Evolutionary conservation across 2,797 vertebrate genomes (phyloP).

Genomic region (Semotilus atromaculatus): DNA sequence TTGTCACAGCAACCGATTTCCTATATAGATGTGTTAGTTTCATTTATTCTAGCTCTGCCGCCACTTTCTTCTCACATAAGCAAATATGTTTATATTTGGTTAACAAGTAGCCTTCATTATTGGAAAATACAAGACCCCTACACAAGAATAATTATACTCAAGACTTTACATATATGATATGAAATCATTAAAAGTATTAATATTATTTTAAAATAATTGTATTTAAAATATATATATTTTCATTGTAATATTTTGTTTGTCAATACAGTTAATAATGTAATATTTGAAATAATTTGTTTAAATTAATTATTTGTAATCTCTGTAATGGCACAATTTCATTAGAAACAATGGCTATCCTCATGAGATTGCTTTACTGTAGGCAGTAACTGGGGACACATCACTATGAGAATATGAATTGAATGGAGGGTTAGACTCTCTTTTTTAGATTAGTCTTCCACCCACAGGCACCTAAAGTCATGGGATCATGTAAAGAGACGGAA

Average conservation of each 20-base stretch:
- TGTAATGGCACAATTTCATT: neutral
- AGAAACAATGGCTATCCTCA: neutral
- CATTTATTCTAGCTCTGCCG: neutral
- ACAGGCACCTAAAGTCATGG: conserved; percentile 1
- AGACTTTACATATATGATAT: neutral
- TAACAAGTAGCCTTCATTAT: neutral
- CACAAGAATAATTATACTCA: neutral
- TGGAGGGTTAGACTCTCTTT: neutral
- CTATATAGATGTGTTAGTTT: neutral
- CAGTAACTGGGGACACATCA: neutral
- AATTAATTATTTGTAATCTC: neutral
- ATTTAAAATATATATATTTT: neutral
- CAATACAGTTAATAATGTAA: neutral
- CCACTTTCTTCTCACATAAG: neutral
- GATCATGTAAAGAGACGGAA: neutral
- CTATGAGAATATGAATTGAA: neutral
- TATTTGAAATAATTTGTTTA: neutral
- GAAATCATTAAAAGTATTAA: neutral
- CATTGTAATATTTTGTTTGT: neutral
- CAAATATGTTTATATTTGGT: neutral
- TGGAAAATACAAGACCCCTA: neutral
- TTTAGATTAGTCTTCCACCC: neutral
- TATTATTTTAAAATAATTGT: neutral
- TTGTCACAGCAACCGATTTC: neutral
- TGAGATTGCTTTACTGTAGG: neutral